Base-by-base conservation (phyloP, 2,888 invertebrate genomes). In the Lepidocyrtoides sp. region DNA sequence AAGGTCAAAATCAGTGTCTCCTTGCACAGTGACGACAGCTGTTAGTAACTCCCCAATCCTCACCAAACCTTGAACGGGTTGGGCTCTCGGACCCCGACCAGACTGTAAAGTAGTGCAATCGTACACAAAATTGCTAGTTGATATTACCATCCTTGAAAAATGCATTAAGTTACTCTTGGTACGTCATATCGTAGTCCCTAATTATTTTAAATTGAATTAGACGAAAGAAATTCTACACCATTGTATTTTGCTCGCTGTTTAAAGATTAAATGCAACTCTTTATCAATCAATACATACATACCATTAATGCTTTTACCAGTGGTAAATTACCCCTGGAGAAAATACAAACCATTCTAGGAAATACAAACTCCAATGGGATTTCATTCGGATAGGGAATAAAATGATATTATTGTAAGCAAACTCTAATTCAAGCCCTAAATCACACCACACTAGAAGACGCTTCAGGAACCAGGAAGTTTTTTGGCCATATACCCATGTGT, bases 21-120 rank as follows among this genome's bases (percentile, higher is more conserved):
- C 98, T 86, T 97, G 97, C 0, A 98, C 97, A 0, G 97, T 96
- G 5, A 98, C 97, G 1, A 97, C 98, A 90, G 98, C 95, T 0
- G 98, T 98, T 97, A 98, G 97, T 0, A 96, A 96, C 95, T 98
- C 97, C 83, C 98, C 98, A 93, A 98, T 98, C 95, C 97, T 97
- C 7, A 98, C 97, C 51, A 98, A 95, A 0, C 97, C 97, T 92
- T 97, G 97, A 0, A 97, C 97, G 84, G 97, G 96, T 2, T 96
- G 96, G 0, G 97, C 97, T 94, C 97, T 97, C 20, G 98, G 97
- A 88, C 98, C 98, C 94, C 96, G 96, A 4, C 98, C 98, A 44
- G 96, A 95, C 95, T 95, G 69, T 41, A 69, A 69, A 10, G 8
- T 41, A 69, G 41, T 41, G 41, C 20, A 32, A 20, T 17, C n/a